These are phyloP conservation scores for Tamias sibiricus DNA, from an alignment of 2,113 vertebrate species.

Conservation along the genomic window DNA sequence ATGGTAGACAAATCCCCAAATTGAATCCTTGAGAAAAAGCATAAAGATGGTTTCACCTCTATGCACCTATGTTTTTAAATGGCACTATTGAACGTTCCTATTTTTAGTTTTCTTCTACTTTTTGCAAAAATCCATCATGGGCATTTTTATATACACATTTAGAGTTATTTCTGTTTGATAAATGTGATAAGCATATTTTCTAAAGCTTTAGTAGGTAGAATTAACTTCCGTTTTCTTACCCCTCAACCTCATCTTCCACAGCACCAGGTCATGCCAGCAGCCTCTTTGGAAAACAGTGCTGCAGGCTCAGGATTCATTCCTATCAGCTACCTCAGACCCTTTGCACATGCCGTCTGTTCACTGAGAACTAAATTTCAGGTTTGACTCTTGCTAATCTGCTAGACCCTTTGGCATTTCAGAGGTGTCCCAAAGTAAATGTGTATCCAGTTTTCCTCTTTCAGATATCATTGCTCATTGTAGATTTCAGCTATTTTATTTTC, in stretches of 20 bases:
- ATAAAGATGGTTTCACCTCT: background rate
- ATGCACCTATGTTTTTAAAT: background rate
- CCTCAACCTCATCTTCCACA: background rate
- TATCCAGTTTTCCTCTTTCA: background rate
- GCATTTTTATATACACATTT: background rate
- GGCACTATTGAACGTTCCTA: background rate
- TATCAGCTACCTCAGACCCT: background rate
- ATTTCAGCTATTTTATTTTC: background rate
- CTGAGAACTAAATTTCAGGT: background rate
- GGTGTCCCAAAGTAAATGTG: background rate
- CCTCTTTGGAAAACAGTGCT: conserved; percentile 8
- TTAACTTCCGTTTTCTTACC: conserved; percentile 44
- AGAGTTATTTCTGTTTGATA: conserved; percentile 21
- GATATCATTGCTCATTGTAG: background rate
- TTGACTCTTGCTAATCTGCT: background rate
- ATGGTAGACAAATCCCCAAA: background rate
- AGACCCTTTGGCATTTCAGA: background rate
- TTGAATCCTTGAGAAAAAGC: background rate
- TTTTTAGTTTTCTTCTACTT: background rate
- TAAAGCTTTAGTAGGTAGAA: conserved; percentile 1
- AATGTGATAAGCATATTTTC: background rate
- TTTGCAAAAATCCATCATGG: conserved; percentile 14
- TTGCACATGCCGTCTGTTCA: background rate
- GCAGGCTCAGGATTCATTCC: conserved; percentile 15
- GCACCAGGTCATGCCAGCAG: conserved; percentile 14